Evolutionary conservation across 2,113 vertebrate species (phyloP).

Genomic region (Megaptera novaeangliae): DNA sequence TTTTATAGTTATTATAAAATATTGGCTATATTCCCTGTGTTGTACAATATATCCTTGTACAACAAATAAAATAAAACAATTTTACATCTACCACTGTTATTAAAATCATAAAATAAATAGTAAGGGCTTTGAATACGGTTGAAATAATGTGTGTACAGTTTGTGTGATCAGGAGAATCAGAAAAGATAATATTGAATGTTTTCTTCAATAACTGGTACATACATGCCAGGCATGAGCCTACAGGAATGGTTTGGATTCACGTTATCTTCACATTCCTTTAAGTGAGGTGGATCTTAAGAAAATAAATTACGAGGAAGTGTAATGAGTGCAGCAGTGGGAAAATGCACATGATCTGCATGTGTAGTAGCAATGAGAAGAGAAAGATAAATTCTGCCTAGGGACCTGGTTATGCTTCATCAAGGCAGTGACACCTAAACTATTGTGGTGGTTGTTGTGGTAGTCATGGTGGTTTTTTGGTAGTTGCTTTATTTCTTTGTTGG

Average conservation of each 20-base stretch:
- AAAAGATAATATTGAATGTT: neutral
- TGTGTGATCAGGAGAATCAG: neutral
- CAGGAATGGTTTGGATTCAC: neutral
- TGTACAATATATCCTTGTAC: neutral
- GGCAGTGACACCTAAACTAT: neutral
- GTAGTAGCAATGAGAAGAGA: neutral
- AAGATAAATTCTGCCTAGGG: neutral
- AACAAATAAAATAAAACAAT: neutral
- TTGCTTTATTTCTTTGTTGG: neutral
- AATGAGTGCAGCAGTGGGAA: neutral
- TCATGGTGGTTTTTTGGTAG: neutral
- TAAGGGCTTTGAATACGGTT: neutral
- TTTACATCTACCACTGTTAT: neutral
- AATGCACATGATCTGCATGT: neutral
- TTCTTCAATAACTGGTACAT: neutral
- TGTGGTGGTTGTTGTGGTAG: neutral
- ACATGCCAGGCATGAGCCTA: neutral
- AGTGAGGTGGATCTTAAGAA: neutral
- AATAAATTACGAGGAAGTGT: neutral
- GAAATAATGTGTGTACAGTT: neutral
- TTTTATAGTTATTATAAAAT: neutral
- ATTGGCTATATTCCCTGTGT: neutral
- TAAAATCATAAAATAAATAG: neutral
- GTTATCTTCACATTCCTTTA: neutral
- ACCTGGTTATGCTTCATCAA: neutral